Conservation (phyloP, 2,797 vertebrate species). For the Enteromius argenteus region DNA sequence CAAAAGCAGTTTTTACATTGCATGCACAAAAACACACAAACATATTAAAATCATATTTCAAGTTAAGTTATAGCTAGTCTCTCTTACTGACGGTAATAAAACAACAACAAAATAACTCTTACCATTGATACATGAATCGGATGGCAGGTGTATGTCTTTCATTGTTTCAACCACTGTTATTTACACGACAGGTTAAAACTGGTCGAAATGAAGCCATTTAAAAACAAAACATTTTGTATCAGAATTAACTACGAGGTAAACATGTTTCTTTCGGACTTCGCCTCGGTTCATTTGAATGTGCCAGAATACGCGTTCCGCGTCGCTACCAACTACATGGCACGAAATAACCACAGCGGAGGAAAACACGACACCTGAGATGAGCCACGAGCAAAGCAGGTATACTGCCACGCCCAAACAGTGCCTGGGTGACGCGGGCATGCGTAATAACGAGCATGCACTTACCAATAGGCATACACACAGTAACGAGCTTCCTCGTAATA, state of each 20-base stretch:
- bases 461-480: not conserved
- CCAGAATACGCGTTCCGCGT: not conserved
- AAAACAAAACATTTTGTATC: slow-evolving; percentile 8
- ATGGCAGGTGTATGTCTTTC: slow-evolving; percentile 64
- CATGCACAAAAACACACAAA: not conserved
- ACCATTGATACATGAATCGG: slow-evolving; percentile 73
- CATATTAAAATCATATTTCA: not conserved
- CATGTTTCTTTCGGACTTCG: not conserved
- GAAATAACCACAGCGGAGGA: not conserved
- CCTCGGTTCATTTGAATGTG: not conserved
- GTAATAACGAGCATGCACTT: not conserved
- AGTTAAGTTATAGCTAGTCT: too few relatives aligned
- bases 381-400: slow-evolving; percentile 23
- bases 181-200: not conserved
- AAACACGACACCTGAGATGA: not conserved
- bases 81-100: not conserved
- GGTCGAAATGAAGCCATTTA: slow-evolving; percentile 17
- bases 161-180: slow-evolving; percentile 58
- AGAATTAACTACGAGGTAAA: not conserved
- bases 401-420: slow-evolving; percentile 31
- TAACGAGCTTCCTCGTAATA: not conserved
- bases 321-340: not conserved
- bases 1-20: not conserved
- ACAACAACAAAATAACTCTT: not conserved
- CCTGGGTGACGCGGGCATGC: not conserved